A percentile compares a stretch with the other conserved stretches of the same genome.
Conservation (phyloP, 2,888 invertebrate genomes). For the Sesia apiformis region DNA sequence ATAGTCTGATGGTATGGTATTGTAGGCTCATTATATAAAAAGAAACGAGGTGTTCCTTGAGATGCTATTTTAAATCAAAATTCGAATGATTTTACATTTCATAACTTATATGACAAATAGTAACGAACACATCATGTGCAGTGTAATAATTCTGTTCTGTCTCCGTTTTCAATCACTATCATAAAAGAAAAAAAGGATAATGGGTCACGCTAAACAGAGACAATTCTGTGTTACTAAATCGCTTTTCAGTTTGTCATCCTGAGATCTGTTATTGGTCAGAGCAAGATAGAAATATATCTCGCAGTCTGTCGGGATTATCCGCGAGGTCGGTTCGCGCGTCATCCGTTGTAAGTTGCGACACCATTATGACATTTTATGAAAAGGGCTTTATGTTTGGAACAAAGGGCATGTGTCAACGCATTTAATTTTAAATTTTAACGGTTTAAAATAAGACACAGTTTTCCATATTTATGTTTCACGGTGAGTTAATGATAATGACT, state of each 20-base stretch:
- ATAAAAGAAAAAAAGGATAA: constrained; percentile 9
- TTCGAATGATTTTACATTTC: no score
- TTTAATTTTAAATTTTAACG: neutral
- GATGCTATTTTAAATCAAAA: no score
- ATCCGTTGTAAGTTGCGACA: constrained; percentile 8
- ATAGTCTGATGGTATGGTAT: no score
- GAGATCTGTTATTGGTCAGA: constrained; percentile 11
- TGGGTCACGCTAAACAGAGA: constrained; percentile 16
- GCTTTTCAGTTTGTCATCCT: constrained; percentile 8
- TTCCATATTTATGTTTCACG: neutral
- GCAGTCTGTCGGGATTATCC: constrained; percentile 8
- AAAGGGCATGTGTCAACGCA: constrained; percentile 17
- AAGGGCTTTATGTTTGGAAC: constrained; percentile 27
- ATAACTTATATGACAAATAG: no score
- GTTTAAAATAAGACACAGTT: neutral
- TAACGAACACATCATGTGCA: no score
- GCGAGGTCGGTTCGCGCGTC: constrained; percentile 37
- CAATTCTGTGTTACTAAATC: constrained; percentile 4
- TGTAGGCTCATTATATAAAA: no score
- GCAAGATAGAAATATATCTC: constrained; percentile 14
- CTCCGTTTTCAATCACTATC: no score
- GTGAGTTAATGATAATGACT: no score
- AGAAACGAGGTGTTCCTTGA: no score
- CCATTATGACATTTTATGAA: constrained; percentile 24
- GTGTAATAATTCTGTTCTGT: no score